Evolutionary conservation across 2,797 vertebrate genomes (phyloP).

Genomic region (Poecile montanus): DNA sequence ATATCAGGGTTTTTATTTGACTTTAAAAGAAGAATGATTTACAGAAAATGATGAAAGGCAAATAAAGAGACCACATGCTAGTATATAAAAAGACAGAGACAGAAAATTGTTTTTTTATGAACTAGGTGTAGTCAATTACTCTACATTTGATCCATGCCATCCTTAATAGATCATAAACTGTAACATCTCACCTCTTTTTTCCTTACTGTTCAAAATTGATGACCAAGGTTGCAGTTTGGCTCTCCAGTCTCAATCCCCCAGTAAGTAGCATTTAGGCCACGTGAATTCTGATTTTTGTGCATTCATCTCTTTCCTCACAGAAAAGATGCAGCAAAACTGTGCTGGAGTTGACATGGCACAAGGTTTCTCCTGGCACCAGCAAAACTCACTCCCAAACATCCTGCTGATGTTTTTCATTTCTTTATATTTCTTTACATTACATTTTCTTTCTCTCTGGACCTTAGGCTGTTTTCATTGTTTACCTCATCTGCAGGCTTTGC

Average conservation of each 20-base stretch:
- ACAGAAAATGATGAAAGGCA: neutral
- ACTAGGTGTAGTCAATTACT: neutral
- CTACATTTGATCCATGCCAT: neutral
- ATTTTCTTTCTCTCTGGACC: neutral
- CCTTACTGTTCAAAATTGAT: neutral
- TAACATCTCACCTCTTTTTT: neutral
- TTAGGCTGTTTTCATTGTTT: neutral
- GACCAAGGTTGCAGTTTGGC: neutral
- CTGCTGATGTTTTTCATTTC: neutral
- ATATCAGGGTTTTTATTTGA: neutral
- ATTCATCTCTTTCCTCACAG: neutral
- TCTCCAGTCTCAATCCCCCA: neutral
- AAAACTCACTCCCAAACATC: neutral
- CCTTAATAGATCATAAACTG: neutral
- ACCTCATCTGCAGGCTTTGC: neutral
- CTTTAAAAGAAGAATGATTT: slow-evolving; percentile 3
- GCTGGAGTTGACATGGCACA: neutral
- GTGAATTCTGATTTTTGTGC: neutral
- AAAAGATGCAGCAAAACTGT: neutral
- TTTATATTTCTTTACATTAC: too few species aligned
- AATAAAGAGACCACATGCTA: neutral
- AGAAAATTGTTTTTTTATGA: neutral
- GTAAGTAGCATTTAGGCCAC: neutral
- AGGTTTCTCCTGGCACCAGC: neutral
- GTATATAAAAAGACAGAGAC: neutral